phyloP scores from a whole-genome alignment of 1,140 invertebrate genomes.

The Atta cephalotes region DNA sequence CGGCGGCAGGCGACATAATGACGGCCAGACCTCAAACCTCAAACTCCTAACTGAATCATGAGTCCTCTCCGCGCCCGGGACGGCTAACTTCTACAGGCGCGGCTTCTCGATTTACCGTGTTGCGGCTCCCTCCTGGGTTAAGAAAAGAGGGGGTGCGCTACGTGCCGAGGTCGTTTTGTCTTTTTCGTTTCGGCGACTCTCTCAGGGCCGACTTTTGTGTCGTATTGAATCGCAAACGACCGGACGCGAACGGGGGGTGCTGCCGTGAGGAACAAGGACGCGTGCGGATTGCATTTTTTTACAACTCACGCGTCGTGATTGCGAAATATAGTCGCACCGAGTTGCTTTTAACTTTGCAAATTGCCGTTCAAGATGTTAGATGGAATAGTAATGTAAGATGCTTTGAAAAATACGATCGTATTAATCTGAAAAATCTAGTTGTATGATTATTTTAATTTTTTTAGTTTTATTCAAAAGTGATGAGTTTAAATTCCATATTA shows the following conservation, averaged over 20 bases:
- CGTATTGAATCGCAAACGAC: slow-evolving; percentile 72
- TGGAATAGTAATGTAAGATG: neutral
- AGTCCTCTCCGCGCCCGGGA: slow-evolving; percentile 74
- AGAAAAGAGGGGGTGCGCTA: slow-evolving; percentile 55
- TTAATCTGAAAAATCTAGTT: neutral
- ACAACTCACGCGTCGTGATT: slow-evolving; percentile 46
- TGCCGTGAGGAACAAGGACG: slow-evolving; percentile 49
- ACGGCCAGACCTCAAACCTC: slow-evolving; percentile 80
- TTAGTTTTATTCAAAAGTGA: neutral
- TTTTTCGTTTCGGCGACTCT: slow-evolving; percentile 62
- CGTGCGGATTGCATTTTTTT: slow-evolving; percentile 59
- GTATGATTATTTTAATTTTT: neutral
- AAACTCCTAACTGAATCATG: slow-evolving; percentile 83
- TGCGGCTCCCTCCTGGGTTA: slow-evolving; percentile 58
- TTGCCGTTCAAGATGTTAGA: slow-evolving; percentile 16
- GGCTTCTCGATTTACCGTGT: slow-evolving; percentile 76
- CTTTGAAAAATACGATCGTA: slow-evolving; percentile 17
- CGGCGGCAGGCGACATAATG: slow-evolving; percentile 80
- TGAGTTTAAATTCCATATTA: neutral
- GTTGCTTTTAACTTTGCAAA: slow-evolving; percentile 54
- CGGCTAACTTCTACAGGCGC: slow-evolving; percentile 61
- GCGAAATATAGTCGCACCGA: slow-evolving; percentile 46
- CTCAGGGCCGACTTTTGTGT: slow-evolving; percentile 63
- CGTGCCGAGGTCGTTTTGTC: slow-evolving; percentile 66
- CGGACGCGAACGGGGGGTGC: slow-evolving; percentile 46